A percentile compares a stretch with the other conserved stretches of the same genome.
These are phyloP conservation scores for Dryobota labecula DNA, from an alignment of 2,888 invertebrate species.

Conservation along the genomic window DNA sequence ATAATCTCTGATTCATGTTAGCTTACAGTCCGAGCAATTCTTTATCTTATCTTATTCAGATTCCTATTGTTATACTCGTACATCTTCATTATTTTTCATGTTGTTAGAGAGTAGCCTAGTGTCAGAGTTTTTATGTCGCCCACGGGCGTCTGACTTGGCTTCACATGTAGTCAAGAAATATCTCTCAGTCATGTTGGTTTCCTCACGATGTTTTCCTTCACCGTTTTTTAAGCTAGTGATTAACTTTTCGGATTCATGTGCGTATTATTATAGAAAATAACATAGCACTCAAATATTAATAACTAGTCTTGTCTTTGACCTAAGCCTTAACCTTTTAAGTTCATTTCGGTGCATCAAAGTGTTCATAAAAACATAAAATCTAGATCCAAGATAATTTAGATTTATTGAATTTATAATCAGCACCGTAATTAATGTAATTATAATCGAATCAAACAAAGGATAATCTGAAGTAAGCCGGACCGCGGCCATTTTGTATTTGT, in stretches of 20 bases:
- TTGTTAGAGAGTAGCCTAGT: too few species aligned
- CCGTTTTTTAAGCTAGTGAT: too few species aligned
- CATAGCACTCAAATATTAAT: neutral
- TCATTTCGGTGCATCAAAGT: neutral
- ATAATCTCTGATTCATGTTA: neutral
- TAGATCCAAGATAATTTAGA: neutral
- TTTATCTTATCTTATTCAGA: neutral
- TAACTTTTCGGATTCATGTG: too few species aligned
- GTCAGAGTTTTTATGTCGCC: too few species aligned
- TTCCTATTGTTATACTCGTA: too few species aligned
- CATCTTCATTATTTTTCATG: too few species aligned
- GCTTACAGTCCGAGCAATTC: neutral
- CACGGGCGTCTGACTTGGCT: too few species aligned
- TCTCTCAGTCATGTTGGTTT: too few species aligned
- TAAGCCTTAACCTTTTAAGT: neutral
- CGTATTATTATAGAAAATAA: too few species aligned
- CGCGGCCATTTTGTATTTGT: slow-evolving; percentile 47
- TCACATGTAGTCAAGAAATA: too few species aligned
- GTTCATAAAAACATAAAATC: neutral
- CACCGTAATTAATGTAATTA: slow-evolving; percentile 18
- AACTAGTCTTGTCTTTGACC: neutral
- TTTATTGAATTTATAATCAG: neutral
- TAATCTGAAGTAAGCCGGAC: slow-evolving; percentile 37
- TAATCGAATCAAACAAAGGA: slow-evolving; percentile 48
- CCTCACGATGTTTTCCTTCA: too few species aligned